Evolutionary conservation across 2,797 vertebrate genomes (phyloP).

Genomic region (Cossypha niveicapilla): DNA sequence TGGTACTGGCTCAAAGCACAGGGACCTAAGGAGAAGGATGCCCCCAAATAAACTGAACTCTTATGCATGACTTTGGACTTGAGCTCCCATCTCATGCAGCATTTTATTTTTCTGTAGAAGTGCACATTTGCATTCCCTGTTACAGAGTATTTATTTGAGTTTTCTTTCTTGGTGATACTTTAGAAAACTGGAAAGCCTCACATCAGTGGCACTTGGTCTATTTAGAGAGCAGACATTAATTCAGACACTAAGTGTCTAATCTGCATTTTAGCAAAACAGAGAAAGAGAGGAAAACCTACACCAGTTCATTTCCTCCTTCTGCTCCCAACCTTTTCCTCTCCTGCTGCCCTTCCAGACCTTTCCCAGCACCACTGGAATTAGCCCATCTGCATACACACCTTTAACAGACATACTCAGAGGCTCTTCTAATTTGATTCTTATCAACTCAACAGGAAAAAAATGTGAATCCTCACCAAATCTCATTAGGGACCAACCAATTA

Average conservation of each 20-base stretch:
- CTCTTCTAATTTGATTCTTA: neutral
- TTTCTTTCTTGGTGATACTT: neutral
- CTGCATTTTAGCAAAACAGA: conserved; percentile 41
- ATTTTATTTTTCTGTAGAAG: neutral
- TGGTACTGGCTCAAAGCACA: neutral
- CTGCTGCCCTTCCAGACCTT: neutral
- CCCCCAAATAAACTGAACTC: neutral
- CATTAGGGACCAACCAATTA: conserved; percentile 21
- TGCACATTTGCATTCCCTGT: neutral
- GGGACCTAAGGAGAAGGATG: neutral
- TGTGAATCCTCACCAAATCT: neutral
- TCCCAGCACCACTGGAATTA: neutral
- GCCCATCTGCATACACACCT: neutral
- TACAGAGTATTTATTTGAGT: neutral
- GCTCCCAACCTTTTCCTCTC: neutral
- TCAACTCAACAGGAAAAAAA: conserved; percentile 12
- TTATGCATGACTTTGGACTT: neutral
- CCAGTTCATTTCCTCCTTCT: neutral
- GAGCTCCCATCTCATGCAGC: neutral
- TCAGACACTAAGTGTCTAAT: neutral
- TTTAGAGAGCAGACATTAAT: conserved; percentile 21
- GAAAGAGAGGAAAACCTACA: neutral
- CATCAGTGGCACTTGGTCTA: neutral
- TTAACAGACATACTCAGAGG: neutral
- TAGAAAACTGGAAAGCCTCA: neutral